phyloP scores from a whole-genome alignment of 2,113 vertebrate species.

The Antennarius striatus region DNA sequence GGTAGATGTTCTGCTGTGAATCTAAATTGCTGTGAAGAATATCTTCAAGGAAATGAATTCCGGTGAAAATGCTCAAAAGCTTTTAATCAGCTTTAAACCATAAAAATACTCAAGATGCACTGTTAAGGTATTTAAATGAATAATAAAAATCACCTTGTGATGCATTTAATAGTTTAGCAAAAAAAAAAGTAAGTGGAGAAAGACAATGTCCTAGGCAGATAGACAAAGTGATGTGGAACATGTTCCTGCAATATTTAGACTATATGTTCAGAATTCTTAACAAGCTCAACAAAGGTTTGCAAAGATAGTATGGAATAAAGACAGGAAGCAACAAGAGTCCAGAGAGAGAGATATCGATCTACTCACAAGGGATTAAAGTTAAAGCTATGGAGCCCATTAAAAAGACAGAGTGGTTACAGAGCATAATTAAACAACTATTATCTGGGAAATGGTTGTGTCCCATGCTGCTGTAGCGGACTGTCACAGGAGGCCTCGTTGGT shows the following conservation, averaged over 20 bases:
- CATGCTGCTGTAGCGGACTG: slow-evolving; percentile 2
- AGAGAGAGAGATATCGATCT: not conserved
- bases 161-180: not conserved
- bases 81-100: too few species aligned
- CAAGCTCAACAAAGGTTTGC: not conserved
- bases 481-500: not conserved
- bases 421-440: slow-evolving; percentile 32
- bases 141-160: not conserved
- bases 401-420: slow-evolving; percentile 15
- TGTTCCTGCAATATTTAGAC: too few species aligned
- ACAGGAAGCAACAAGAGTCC: not conserved
- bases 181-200: too few species aligned
- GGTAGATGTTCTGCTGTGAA: slow-evolving; percentile 9
- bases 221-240: too few species aligned
- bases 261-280: too few species aligned
- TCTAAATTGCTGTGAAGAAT: slow-evolving; percentile 4
- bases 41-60: slow-evolving; percentile 1
- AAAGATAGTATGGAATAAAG: not conserved
- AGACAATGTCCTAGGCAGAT: too few species aligned
- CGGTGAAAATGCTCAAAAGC: too few species aligned
- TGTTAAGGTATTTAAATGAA: slow-evolving; percentile 1
- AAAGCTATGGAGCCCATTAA: slow-evolving; percentile 5
- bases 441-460: slow-evolving; percentile 13
- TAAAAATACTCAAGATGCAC: not conserved
- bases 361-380: slow-evolving; percentile 18